Conservation (phyloP, 1,140 invertebrate species). For the Eulimnadia texana region DNA sequence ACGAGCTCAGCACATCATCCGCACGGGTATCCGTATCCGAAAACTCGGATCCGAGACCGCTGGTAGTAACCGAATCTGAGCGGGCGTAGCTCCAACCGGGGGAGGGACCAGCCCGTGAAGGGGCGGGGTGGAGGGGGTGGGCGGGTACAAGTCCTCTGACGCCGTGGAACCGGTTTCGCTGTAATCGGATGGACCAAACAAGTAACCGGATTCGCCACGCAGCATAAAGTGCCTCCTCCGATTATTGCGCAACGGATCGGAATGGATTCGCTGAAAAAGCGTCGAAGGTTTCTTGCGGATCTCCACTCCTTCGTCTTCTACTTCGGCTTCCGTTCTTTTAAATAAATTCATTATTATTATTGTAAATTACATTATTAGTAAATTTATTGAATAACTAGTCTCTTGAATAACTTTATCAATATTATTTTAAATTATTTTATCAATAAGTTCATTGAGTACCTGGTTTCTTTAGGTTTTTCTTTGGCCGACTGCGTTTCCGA, state of each 20-base stretch:
- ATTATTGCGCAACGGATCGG: conserved; percentile 5
- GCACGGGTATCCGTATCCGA: conserved; percentile 25
- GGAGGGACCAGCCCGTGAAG: conserved; percentile 6
- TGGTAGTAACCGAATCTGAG: conserved; percentile 29
- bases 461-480: too few species aligned
- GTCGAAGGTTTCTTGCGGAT: not conserved
- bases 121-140: conserved; percentile 15
- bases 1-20: conserved; percentile 14
- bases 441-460: too few species aligned
- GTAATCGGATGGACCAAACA: not conserved
- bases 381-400: too few species aligned
- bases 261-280: not conserved
- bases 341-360: too few species aligned
- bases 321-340: not conserved
- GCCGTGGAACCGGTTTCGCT: not conserved
- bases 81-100: conserved; percentile 21
- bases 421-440: too few species aligned
- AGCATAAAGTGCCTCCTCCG: conserved; percentile 9
- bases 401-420: too few species aligned
- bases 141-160: not conserved
- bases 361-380: too few species aligned
- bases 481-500: not conserved
- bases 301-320: not conserved
- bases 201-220: not conserved
- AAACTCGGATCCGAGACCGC: conserved; percentile 28